phyloP scores from a whole-genome alignment of 2,113 vertebrate genomes.

The Epinephelus moara region DNA sequence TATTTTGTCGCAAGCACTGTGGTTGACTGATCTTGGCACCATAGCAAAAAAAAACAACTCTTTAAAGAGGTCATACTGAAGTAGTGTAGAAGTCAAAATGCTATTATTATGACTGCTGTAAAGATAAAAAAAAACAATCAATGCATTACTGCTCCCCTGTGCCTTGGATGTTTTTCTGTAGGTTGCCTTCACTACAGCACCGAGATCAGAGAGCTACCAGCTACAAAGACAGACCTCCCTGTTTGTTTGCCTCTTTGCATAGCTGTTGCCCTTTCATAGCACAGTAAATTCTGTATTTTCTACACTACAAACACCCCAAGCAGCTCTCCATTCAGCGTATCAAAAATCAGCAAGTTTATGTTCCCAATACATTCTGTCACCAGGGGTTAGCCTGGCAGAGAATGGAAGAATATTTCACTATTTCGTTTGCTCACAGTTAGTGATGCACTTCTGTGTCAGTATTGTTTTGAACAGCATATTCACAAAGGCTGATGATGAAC shows the following conservation, averaged over 20 bases:
- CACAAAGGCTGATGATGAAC: not conserved
- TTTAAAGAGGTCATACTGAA: not conserved
- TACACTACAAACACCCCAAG: conserved; percentile 7
- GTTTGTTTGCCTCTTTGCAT: conserved; percentile 34
- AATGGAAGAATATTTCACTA: not conserved
- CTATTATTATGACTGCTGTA: conserved; percentile 17
- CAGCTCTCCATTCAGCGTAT: not conserved
- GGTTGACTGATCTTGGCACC: conserved; percentile 1
- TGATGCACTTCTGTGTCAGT: not conserved
- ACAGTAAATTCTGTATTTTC: conserved; percentile 29
- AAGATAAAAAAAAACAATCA: conserved; percentile 8
- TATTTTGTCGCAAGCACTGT: not conserved
- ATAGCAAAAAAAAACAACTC: not conserved
- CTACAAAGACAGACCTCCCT: conserved; percentile 40
- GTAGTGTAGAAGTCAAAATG: not conserved
- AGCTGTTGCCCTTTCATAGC: not conserved
- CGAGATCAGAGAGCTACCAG: conserved; percentile 36
- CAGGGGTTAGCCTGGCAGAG: not conserved
- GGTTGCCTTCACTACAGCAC: not conserved
- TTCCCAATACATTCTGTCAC: not conserved
- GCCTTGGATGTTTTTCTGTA: conserved; percentile 29
- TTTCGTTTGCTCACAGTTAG: not conserved
- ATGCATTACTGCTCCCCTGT: conserved; percentile 35
- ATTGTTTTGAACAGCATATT: not conserved
- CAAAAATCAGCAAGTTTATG: conserved; percentile 6